Conservation (phyloP, 2,888 invertebrate species). For the Lamproptera curius region DNA sequence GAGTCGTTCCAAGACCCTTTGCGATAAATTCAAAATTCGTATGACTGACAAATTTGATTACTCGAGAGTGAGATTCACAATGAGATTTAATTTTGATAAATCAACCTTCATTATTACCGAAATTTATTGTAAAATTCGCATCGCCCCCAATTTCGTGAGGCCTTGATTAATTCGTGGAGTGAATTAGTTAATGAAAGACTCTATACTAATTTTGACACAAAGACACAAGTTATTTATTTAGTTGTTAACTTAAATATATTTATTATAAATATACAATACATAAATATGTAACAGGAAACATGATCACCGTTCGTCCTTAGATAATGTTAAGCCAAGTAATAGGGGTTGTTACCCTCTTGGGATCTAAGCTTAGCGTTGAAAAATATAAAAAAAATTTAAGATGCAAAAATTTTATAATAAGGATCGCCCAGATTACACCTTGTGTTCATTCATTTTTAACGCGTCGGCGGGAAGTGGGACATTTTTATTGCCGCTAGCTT, state of each 20-base stretch:
- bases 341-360: slow-evolving; percentile 48
- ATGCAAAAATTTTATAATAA: slow-evolving; percentile 74
- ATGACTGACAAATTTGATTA: slow-evolving; percentile 75
- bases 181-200: slow-evolving; percentile 4
- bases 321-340: slow-evolving; percentile 53
- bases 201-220: background rate
- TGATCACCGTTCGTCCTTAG: slow-evolving; percentile 33
- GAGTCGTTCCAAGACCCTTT: slow-evolving; percentile 53
- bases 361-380: slow-evolving; percentile 53
- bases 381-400: slow-evolving; percentile 69
- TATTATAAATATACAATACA: slow-evolving; percentile 12
- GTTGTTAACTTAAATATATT: too few relatives aligned
- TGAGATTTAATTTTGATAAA: slow-evolving; percentile 76
- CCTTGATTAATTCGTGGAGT: slow-evolving; percentile 27
- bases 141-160: slow-evolving; percentile 32
- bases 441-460: slow-evolving; percentile 71
- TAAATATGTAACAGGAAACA: slow-evolving; percentile 21
- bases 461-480: slow-evolving; percentile 63
- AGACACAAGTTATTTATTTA: background rate
- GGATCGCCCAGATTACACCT: slow-evolving; percentile 73
- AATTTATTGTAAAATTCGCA: slow-evolving; percentile 56
- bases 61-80: slow-evolving; percentile 56
- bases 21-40: slow-evolving; percentile 65
- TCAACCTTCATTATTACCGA: slow-evolving; percentile 65
- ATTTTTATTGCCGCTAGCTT: slow-evolving; percentile 72